Evolutionary conservation across 2,888 invertebrate species (phyloP).

Genomic region (Cerastis leucographa): DNA sequence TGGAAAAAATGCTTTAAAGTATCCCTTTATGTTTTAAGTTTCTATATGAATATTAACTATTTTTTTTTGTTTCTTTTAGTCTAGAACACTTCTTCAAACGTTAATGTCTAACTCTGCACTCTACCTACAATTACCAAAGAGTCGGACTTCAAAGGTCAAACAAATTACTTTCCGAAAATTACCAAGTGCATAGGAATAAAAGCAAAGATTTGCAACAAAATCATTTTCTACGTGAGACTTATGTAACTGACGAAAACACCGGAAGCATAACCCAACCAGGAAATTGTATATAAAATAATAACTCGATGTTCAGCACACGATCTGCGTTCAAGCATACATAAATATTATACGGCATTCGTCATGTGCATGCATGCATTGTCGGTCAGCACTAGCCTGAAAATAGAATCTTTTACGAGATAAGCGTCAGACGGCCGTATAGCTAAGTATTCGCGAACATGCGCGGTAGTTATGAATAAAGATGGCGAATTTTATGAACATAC

Average conservation of each 20-base stretch:
- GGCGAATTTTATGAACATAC: conserved; percentile 42
- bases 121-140: neutral
- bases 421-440: conserved; percentile 51
- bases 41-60: neutral
- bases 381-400: conserved; percentile 56
- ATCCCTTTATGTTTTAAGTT: conserved; percentile 34
- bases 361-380: conserved; percentile 67
- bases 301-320: conserved; percentile 37
- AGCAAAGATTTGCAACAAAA: neutral
- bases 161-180: neutral
- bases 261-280: conserved; percentile 41
- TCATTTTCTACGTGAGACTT: neutral
- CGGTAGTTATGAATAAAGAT: conserved; percentile 71
- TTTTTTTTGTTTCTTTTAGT: conserved; percentile 8
- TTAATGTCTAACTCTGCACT: neutral
- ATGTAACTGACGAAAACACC: conserved; percentile 21
- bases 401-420: conserved; percentile 66
- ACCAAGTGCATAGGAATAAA: neutral
- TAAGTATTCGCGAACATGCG: conserved; percentile 70
- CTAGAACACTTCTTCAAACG: conserved; percentile 1
- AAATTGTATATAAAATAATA: conserved; percentile 48
- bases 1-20: conserved; percentile 52
- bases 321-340: conserved; percentile 51
- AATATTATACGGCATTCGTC: conserved; percentile 59
- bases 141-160: neutral